These are phyloP conservation scores for Uria lomvia DNA, from an alignment of 2,113 vertebrate genomes.

Conservation along the genomic window DNA sequence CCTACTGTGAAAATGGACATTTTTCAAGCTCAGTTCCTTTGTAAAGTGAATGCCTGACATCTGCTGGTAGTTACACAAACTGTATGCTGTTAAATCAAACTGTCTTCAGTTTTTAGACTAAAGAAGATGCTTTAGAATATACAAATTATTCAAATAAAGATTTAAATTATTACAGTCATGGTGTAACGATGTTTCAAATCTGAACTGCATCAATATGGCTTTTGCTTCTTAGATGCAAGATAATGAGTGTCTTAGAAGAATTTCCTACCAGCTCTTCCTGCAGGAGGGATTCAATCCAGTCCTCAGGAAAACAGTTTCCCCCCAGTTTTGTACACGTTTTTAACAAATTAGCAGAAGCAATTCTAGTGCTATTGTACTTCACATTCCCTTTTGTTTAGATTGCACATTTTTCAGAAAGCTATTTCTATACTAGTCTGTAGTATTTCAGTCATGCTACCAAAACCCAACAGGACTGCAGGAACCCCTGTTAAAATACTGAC, in stretches of 20 bases:
- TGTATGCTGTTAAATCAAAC: background rate
- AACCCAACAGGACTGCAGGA: background rate
- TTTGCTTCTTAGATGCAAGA: background rate
- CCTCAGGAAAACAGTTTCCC: background rate
- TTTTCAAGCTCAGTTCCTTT: background rate
- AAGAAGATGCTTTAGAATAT: background rate
- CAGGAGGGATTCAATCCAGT: background rate
- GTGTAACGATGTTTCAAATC: background rate
- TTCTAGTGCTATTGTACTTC: background rate
- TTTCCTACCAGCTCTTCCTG: background rate
- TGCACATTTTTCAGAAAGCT: background rate
- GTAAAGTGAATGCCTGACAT: constrained; percentile 61
- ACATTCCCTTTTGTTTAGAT: background rate
- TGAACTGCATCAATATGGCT: background rate
- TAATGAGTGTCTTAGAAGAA: background rate
- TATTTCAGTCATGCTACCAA: background rate
- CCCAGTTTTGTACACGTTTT: background rate
- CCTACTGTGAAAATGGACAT: background rate
- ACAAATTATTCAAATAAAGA: background rate
- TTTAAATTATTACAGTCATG: background rate
- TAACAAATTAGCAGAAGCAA: background rate
- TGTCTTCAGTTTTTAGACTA: background rate
- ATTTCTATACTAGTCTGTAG: background rate
- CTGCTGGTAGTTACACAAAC: constrained; percentile 62
- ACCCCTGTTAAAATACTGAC: background rate